These are phyloP conservation scores for Hymenopus coronatus DNA, from an alignment of 2,888 invertebrate species.

Conservation along the genomic window DNA sequence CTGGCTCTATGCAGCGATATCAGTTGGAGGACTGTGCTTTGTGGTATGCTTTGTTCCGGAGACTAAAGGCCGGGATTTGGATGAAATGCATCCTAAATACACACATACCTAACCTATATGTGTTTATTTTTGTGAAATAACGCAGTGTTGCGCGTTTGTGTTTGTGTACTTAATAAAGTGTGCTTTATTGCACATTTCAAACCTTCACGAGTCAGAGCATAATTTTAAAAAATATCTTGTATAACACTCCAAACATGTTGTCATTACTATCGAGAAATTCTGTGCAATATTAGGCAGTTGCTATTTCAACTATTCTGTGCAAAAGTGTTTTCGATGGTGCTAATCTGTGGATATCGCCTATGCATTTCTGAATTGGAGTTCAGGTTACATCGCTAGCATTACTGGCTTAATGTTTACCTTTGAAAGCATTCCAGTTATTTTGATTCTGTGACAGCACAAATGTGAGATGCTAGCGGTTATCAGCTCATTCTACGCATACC, in stretches of 20 bases:
- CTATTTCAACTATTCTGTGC: background rate
- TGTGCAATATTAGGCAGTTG: background rate
- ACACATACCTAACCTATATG: conserved; percentile 42
- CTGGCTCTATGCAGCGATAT: conserved; percentile 82
- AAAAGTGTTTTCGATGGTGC: background rate
- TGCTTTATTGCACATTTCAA: background rate
- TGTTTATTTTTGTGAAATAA: background rate
- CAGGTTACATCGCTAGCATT: background rate
- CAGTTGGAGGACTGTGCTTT: conserved; percentile 77
- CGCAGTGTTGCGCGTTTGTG: background rate
- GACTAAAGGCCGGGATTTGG: conserved; percentile 85
- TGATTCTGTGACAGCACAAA: background rate
- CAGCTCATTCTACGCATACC: background rate
- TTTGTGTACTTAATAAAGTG: background rate
- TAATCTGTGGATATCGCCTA: background rate
- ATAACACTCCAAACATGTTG: background rate
- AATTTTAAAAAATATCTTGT: background rate
- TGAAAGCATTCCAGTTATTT: background rate
- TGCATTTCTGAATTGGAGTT: background rate
- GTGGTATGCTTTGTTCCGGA: conserved; percentile 85
- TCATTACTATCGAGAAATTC: background rate
- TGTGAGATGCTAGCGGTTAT: background rate
- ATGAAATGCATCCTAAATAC: conserved; percentile 78
- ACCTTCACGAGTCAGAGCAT: background rate
- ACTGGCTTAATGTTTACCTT: background rate